Evolutionary conservation across 2,888 invertebrate genomes (phyloP).

Genomic region (Arctia plantaginis): DNA sequence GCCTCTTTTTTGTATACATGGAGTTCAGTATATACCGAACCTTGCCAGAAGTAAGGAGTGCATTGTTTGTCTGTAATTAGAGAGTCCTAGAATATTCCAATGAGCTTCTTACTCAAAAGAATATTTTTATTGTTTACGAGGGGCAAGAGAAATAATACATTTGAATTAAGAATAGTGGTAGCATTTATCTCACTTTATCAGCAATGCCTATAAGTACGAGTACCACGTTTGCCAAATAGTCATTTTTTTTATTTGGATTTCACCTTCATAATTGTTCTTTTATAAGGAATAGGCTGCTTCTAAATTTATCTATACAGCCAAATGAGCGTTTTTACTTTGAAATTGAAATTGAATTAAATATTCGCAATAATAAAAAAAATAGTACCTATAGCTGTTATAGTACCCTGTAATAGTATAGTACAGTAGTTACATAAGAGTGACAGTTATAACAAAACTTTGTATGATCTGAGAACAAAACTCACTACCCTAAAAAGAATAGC

Average conservation of each 20-base stretch:
- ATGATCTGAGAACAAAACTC: no score
- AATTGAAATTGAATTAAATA: not conserved
- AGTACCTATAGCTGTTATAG: not conserved
- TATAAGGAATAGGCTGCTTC: not conserved
- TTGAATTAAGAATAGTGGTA: not conserved
- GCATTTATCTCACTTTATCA: not conserved
- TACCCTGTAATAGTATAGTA: not conserved
- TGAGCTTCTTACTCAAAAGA: not conserved
- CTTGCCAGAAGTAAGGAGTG: slow-evolving; percentile 47
- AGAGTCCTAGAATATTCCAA: slow-evolving; percentile 28
- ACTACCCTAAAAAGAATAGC: no score
- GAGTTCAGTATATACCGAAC: slow-evolving; percentile 35
- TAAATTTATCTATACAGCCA: not conserved
- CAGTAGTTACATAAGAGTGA: not conserved
- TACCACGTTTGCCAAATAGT: not conserved
- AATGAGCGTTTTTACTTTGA: not conserved
- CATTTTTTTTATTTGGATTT: not conserved
- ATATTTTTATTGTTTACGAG: not conserved
- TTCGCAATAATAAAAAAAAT: not conserved
- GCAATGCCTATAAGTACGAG: not conserved
- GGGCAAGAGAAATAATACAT: not conserved
- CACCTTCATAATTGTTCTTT: not conserved
- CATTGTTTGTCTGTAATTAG: slow-evolving; percentile 46
- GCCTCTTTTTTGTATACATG: slow-evolving; percentile 41
- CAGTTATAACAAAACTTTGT: not conserved